These are phyloP conservation scores for Reticulitermes speratus DNA, from an alignment of 1,140 invertebrate species.

Conservation along the genomic window DNA sequence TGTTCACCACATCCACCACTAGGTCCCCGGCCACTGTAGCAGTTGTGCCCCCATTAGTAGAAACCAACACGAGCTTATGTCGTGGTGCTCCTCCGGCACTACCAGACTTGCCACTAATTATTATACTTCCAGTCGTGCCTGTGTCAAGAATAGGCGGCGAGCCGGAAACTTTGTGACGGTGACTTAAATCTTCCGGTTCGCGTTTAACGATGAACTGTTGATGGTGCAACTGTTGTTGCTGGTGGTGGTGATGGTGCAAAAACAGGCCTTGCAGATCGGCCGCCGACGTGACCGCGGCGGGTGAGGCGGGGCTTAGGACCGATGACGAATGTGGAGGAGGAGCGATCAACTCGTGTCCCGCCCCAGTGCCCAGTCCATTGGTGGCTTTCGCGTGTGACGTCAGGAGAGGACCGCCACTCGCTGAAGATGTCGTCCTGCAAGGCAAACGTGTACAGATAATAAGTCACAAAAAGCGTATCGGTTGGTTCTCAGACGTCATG, in stretches of 20 bases:
- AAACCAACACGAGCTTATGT: constrained; percentile 49
- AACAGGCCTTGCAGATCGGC: constrained; percentile 63
- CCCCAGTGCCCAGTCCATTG: constrained; percentile 58
- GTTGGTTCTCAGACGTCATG: constrained; percentile 35
- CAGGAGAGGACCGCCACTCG: constrained; percentile 42
- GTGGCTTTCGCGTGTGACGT: constrained; percentile 52
- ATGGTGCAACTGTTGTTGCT: constrained; percentile 40
- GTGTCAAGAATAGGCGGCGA: constrained; percentile 39
- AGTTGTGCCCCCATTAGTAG: constrained; percentile 38
- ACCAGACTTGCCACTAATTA: constrained; percentile 34
- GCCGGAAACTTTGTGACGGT: constrained; percentile 40
- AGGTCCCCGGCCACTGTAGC: constrained; percentile 44
- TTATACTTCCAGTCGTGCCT: background rate
- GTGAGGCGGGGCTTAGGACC: constrained; percentile 23
- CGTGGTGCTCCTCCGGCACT: constrained; percentile 43
- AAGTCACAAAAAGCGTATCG: background rate
- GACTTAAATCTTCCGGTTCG: constrained; percentile 64
- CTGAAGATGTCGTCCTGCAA: constrained; percentile 47
- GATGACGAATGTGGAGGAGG: constrained; percentile 25
- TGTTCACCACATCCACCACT: constrained; percentile 50
- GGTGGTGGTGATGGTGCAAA: constrained; percentile 50
- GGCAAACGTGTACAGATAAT: background rate
- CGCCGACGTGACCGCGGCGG: constrained; percentile 47
- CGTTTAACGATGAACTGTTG: constrained; percentile 55
- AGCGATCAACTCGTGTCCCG: constrained; percentile 49